Percentiles rank a stretch among this genome's conserved stretches.
phyloP scores from a whole-genome alignment of 2,113 vertebrate species.

The Perognathus longimembris region DNA sequence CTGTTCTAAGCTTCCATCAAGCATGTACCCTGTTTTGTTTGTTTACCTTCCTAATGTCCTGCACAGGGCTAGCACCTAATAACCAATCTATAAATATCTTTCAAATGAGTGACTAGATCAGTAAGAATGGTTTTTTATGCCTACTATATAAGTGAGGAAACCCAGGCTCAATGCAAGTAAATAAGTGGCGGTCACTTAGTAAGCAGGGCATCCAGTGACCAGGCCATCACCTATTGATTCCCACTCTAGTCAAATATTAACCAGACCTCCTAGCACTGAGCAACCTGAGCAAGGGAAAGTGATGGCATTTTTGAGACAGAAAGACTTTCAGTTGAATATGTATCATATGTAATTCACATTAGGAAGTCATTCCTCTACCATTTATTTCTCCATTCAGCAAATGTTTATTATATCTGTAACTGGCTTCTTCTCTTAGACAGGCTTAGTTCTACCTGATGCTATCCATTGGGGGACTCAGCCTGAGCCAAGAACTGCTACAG shows the following conservation, averaged over 20 bases:
- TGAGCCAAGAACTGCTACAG: not conserved
- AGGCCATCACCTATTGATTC: constrained; percentile 21
- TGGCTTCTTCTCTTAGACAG: not conserved
- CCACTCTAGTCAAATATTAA: not conserved
- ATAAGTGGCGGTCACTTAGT: constrained; percentile 26
- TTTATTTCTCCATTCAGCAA: not conserved
- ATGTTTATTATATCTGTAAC: not conserved
- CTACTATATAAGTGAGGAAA: constrained; percentile 43
- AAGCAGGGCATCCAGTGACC: not conserved
- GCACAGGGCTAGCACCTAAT: not conserved
- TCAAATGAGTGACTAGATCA: constrained; percentile 31
- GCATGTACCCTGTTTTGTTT: not conserved
- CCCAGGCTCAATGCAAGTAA: constrained; percentile 6
- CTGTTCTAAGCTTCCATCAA: not conserved
- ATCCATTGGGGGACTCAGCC: not conserved
- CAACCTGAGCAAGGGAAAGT: not conserved
- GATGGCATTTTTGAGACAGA: not conserved
- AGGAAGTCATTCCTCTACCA: not conserved
- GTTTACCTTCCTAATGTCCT: not conserved
- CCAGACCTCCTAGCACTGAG: not conserved
- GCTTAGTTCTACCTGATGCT: not conserved
- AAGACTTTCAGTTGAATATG: not conserved
- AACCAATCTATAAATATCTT: constrained; percentile 1
- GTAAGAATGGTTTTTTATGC: constrained; percentile 19
- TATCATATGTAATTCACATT: not conserved